Evolutionary conservation across 2,888 invertebrate species (phyloP).

Genomic region (Sarcophaga caerulescens): DNA sequence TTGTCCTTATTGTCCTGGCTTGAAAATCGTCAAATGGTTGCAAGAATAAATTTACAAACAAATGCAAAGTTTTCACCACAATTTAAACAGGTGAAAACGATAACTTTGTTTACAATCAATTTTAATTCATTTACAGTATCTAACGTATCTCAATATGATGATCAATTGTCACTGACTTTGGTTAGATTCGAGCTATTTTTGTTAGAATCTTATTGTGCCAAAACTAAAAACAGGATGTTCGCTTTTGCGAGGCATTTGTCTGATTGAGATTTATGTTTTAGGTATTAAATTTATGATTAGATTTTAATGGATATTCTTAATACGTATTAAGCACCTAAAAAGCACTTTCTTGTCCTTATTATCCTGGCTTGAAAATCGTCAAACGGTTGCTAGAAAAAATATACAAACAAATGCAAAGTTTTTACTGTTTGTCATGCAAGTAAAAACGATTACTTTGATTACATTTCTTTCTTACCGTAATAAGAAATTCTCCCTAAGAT

Average conservation of each 20-base stretch:
- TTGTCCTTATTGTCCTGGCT: conserved; percentile 61
- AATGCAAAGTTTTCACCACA: conserved; percentile 67
- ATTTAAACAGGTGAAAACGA: conserved; percentile 34
- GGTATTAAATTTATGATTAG: too few species aligned
- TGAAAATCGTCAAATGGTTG: conserved; percentile 73
- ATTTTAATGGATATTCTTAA: not conserved
- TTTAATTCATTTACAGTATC: not conserved
- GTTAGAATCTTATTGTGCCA: conserved; percentile 67
- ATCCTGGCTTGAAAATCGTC: conserved; percentile 60
- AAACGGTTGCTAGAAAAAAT: conserved; percentile 60
- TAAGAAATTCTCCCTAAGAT: not conserved
- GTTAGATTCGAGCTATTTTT: conserved; percentile 78
- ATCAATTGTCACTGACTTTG: conserved; percentile 75
- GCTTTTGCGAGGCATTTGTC: conserved; percentile 81
- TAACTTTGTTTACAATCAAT: conserved; percentile 69
- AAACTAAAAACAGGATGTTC: conserved; percentile 75
- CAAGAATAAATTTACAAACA: conserved; percentile 61
- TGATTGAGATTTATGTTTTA: conserved; percentile 69
- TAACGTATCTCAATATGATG: conserved; percentile 72
- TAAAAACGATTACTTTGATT: conserved; percentile 35
- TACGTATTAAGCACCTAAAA: conserved; percentile 60
- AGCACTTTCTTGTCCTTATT: conserved; percentile 66
- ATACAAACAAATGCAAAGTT: conserved; percentile 43
- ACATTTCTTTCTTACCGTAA: not conserved
- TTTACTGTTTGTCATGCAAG: not conserved